phyloP scores from a whole-genome alignment of 2,113 vertebrate species.

The Muscicapa adusta region DNA sequence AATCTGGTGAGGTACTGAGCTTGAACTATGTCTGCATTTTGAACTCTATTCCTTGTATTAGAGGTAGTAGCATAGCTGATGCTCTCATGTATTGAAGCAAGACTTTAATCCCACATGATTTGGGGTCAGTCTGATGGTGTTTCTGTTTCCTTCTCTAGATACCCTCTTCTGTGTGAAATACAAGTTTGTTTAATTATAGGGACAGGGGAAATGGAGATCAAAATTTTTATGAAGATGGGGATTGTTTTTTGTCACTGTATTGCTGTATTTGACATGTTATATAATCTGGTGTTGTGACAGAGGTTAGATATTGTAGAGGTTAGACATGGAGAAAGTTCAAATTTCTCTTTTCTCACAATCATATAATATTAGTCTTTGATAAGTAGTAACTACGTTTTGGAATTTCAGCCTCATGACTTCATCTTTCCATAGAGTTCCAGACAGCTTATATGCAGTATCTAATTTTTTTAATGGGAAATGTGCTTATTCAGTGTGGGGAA shows the following conservation, averaged over 20 bases:
- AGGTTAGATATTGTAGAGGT: background rate
- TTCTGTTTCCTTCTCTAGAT: background rate
- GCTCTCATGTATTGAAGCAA: background rate
- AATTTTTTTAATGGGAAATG: background rate
- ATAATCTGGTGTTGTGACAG: background rate
- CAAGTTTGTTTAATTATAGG: background rate
- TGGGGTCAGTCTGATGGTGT: background rate
- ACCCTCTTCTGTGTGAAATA: background rate
- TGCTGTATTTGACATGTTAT: background rate
- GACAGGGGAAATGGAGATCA: background rate
- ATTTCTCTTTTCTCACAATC: background rate
- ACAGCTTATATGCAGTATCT: background rate
- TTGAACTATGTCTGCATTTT: background rate
- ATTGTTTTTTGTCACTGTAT: background rate
- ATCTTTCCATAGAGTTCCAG: background rate
- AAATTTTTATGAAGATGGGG: background rate
- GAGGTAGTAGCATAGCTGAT: background rate
- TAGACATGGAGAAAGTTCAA: background rate
- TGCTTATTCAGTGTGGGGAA: background rate
- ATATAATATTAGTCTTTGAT: background rate
- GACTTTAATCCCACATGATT: background rate
- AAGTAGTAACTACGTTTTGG: background rate
- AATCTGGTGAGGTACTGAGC: background rate
- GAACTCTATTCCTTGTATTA: background rate
- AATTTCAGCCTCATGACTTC: background rate